Evolutionary conservation across 2,888 invertebrate genomes (phyloP), one percentile per base, ranked within the genome.

Genomic region (Hartigia nigra): DNA sequence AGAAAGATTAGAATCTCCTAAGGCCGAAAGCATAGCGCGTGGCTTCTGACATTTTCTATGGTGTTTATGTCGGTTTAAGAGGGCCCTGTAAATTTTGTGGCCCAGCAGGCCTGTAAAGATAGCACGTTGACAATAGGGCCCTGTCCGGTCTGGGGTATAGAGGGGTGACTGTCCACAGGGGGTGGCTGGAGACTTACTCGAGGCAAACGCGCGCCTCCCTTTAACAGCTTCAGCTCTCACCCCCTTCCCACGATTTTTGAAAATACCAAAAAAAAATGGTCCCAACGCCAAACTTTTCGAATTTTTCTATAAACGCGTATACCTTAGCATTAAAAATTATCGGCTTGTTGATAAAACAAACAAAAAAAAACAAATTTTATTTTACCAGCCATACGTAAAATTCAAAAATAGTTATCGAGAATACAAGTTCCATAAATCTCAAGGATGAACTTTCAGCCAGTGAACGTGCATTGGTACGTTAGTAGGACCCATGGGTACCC

Each of bases 61-160:
- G 84, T 88, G 88, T 88, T 88, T 87, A 82, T 82, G 86, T 87
- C 84, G 84, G 77, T 86, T 86, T 84, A 85, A 85, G 83, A 86
- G 84, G 80, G 80, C 80, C 82, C 83, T 83, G 87, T 88, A 88
- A 89, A 88, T 89, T 88, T 87, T 83, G 83, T 81, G 81, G 84
- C 87, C 74, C 88, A 88, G 87, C 88, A 83, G 89, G 88, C 80
- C 83, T 83, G 82, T 85, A 83, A 85, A 87, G 78, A 80, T 80
- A 77, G 72, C 81, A n/a, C 36, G 78, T 39, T 78, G 81, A 83
- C 82, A 84, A 85, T 55, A 83, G 80, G 82, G 77, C 37, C 76
- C 78, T 76, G 76, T 83, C 81, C 81, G 82, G 80, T 79, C 77
- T 81, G 82, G 82, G 82, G 80, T 81, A 80, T 55, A 14, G 23